Evolutionary conservation across 2,888 invertebrate genomes (phyloP), one percentile per base, ranked within the genome.

Genomic region (Gasteruption jaculator): DNA sequence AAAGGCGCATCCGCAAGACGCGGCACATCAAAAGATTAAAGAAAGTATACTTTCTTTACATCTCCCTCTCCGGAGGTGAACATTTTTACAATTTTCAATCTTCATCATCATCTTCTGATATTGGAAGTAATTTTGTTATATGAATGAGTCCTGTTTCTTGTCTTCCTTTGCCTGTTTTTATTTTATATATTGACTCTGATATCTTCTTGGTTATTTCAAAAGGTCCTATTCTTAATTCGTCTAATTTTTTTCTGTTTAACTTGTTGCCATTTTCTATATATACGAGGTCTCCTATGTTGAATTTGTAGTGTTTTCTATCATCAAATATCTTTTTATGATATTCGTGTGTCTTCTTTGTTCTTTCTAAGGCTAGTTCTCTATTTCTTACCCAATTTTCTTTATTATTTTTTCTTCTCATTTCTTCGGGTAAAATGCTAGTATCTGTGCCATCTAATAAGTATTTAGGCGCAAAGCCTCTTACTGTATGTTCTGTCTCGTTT

Each of bases 191-290:
- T n/a, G n/a, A n/a, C n/a, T n/a, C n/a, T n/a, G n/a, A n/a, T 22
- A 58, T 46, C 45, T 53, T 56, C 32, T 49, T 30, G 16, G 45
- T 5, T 10, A 60, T 53, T 40, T 41, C 38, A 30, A 39, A 57
- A 24, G 60, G 58, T 38, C 58, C 58, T 26, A 39, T 40, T 39
- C 45, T 50, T 32, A 57, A 16, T 52, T 55, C 53, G 34, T 60
- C 56, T 34, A 58, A 12, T 46, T 63, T 63, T 45, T 53, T 58
- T 38, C 59, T 53, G 34, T 61, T 62, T 38, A 63, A 19, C 45
- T 38, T 46, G 31, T 61, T 57, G 12, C 54, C 57, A 48, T 61
- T 60, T 53, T 59, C 56, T 3, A 62, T 45, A 35, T 53, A 62
- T n/a, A 59, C 62, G 30, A 41, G 16, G 41, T 63, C 59, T 26